phyloP scores from a whole-genome alignment of 1,140 invertebrate species.

The Sogatella furcifera region DNA sequence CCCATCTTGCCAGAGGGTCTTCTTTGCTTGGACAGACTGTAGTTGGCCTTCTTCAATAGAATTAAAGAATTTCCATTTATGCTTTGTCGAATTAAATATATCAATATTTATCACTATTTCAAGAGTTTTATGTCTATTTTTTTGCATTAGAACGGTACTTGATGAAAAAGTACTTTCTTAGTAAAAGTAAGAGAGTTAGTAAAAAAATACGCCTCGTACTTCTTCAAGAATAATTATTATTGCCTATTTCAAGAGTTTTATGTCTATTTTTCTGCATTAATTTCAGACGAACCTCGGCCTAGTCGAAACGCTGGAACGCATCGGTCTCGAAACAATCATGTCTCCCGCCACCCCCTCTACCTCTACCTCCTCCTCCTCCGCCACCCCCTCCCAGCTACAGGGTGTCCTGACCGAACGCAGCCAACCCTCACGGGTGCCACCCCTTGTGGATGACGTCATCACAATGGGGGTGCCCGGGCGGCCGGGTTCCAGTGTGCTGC shows the following conservation, averaged over 20 bases:
- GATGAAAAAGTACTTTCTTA: no score
- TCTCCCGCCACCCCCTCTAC: constrained; percentile 37
- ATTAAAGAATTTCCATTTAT: no score
- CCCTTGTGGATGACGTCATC: constrained; percentile 8
- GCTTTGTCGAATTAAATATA: no score
- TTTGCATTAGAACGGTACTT: no score
- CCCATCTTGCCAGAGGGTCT: no score
- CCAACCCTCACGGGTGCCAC: constrained; percentile 18
- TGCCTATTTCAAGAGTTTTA: neutral
- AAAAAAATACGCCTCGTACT: no score
- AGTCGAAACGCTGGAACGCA: constrained; percentile 55
- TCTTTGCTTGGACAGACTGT: no score
- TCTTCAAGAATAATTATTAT: no score
- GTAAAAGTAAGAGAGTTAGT: no score
- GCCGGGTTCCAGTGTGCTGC: constrained; percentile 41
- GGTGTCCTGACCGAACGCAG: neutral
- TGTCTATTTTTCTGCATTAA: neutral
- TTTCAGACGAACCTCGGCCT: constrained; percentile 39
- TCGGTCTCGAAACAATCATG: constrained; percentile 55
- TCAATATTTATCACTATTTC: no score
- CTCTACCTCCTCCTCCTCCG: constrained; percentile 13
- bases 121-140: neutral
- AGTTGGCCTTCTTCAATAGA: no score
- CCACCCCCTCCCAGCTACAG: constrained; percentile 21
- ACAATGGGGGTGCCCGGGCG: constrained; percentile 39